These are phyloP conservation scores for Apomyelois bistriatella DNA, from an alignment of 2,888 invertebrate species.

Conservation along the genomic window DNA sequence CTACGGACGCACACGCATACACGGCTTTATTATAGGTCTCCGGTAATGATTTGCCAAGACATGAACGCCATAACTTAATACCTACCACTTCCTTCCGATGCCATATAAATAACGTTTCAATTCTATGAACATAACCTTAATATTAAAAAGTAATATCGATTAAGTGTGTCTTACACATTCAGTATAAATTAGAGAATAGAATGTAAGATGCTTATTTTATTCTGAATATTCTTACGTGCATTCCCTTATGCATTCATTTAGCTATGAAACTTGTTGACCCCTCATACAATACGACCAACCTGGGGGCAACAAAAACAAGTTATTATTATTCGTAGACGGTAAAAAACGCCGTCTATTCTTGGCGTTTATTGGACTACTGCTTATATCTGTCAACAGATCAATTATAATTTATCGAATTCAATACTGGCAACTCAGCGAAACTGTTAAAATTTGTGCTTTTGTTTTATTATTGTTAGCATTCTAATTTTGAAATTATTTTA, in stretches of 20 bases:
- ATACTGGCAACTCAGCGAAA: conserved; percentile 41
- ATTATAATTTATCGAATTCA: conserved; percentile 41
- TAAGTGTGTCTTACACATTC: not conserved
- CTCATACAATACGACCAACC: conserved; percentile 62
- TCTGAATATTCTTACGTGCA: conserved; percentile 32
- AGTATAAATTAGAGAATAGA: conserved; percentile 17
- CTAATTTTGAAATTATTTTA: conserved; percentile 38
- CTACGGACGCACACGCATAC: conserved; percentile 33
- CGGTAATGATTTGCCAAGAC: conserved; percentile 67
- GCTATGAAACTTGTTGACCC: conserved; percentile 63
- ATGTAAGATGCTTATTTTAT: conserved; percentile 32
- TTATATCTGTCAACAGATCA: conserved; percentile 60
- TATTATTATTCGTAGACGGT: conserved; percentile 67
- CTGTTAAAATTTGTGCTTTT: conserved; percentile 45
- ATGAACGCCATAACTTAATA: conserved; percentile 57
- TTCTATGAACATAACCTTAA: conserved; percentile 15
- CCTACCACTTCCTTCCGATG: conserved; percentile 76
- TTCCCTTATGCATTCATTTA: conserved; percentile 43
- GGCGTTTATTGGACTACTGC: conserved; percentile 52
- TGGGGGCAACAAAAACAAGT: conserved; percentile 61
- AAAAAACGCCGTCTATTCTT: conserved; percentile 45
- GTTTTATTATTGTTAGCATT: conserved; percentile 36
- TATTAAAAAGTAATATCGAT: conserved; percentile 6
- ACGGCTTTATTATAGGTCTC: conserved; percentile 33
- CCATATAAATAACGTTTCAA: conserved; percentile 52